Evolutionary conservation across 2,888 invertebrate species (phyloP).

Genomic region (Gastrophysa polygoni): DNA sequence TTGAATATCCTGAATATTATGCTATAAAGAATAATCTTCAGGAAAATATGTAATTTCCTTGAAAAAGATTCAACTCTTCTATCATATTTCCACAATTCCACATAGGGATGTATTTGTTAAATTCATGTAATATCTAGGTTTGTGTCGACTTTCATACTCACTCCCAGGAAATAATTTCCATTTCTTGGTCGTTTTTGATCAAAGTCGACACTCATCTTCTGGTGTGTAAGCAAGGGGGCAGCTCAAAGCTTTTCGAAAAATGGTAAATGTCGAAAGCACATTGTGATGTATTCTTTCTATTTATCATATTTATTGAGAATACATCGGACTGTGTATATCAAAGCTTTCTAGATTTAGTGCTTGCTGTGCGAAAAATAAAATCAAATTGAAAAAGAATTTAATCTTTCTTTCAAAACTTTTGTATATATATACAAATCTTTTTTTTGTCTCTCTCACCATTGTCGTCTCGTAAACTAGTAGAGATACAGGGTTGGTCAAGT

Average conservation of each 20-base stretch:
- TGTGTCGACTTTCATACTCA: conserved; percentile 15
- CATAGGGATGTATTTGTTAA: conserved; percentile 43
- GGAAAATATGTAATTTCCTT: too few relatives aligned
- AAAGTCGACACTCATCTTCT: conserved; percentile 28
- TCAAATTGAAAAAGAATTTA: neutral
- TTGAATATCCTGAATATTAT: neutral
- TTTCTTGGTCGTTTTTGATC: conserved; percentile 14
- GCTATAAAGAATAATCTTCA: neutral
- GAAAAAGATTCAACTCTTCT: too few relatives aligned
- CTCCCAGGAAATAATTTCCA: neutral
- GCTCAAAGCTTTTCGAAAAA: conserved; percentile 51
- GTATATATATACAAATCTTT: too few relatives aligned
- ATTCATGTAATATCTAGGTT: conserved; percentile 35
- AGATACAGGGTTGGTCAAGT: too few relatives aligned
- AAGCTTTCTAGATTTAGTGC: conserved; percentile 41
- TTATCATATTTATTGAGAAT: conserved; percentile 28
- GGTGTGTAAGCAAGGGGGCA: conserved; percentile 57
- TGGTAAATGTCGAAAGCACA: conserved; percentile 39
- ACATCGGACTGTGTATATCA: conserved; percentile 37
- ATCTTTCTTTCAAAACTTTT: too few relatives aligned
- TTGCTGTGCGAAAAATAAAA: conserved; percentile 27
- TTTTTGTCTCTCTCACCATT: too few relatives aligned
- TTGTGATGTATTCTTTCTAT: conserved; percentile 37
- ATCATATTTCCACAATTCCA: neutral
- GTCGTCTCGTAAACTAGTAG: too few relatives aligned